These are phyloP conservation scores for Rhabdophis nuchalis DNA, from an alignment of 2,797 vertebrate species.

Conservation along the genomic window DNA sequence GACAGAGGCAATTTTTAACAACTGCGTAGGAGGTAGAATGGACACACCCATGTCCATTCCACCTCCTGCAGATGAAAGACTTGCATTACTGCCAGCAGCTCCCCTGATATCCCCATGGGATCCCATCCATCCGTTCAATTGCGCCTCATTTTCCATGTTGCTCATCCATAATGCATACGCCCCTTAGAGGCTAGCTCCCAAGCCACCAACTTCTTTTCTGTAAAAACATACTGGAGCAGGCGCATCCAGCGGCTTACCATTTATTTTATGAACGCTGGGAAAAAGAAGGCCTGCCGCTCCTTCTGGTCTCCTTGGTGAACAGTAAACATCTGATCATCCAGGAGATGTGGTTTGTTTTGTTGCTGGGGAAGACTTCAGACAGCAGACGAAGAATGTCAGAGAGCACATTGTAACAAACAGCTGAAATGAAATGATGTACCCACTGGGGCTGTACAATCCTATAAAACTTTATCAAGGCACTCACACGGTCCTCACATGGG, in stretches of 20 bases:
- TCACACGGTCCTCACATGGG: neutral
- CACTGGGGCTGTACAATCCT: neutral
- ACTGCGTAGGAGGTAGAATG: neutral
- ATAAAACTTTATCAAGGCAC: neutral
- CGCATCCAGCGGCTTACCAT: neutral
- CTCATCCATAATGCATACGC: neutral
- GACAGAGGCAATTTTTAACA: neutral
- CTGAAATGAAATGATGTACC: neutral
- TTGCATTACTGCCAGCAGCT: neutral
- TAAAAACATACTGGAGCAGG: neutral
- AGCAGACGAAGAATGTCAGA: neutral
- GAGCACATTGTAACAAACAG: neutral
- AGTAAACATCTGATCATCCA: neutral
- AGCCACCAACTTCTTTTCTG: neutral
- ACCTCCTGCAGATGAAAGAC: neutral
- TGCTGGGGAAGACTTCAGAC: neutral
- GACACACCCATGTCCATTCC: neutral
- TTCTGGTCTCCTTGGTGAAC: slow-evolving; percentile 24
- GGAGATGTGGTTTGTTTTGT: slow-evolving; percentile 8
- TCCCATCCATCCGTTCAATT: neutral
- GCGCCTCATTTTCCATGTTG: neutral
- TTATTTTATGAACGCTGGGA: slow-evolving; percentile 9
- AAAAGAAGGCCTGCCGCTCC: slow-evolving; percentile 17
- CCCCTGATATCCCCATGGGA: neutral
- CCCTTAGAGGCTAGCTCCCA: neutral